phyloP scores from a whole-genome alignment of 2,888 invertebrate genomes.

The Dioctria rufipes region DNA sequence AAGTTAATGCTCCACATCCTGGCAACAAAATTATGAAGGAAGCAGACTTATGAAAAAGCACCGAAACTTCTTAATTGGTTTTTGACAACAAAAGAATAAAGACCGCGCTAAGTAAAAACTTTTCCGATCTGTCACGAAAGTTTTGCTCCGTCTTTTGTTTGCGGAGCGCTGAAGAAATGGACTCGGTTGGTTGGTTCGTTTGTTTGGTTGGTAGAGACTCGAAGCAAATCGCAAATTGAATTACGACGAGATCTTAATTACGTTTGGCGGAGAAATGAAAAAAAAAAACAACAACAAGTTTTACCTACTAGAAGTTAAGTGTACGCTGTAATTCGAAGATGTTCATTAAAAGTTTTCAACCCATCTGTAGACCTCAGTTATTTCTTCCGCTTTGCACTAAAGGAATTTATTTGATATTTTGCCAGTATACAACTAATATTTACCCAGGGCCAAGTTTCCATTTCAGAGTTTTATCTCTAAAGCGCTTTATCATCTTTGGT shows the following conservation, averaged over 20 bases:
- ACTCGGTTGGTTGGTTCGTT: constrained; percentile 30
- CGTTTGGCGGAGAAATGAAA: constrained; percentile 25
- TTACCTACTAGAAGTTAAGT: constrained; percentile 20
- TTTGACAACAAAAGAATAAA: constrained; percentile 24
- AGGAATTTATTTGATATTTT: too few species aligned
- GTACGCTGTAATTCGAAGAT: constrained; percentile 19
- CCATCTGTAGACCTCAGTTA: too few species aligned
- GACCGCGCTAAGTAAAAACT: constrained; percentile 19
- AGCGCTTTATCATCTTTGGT: too few species aligned
- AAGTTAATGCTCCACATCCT: constrained; percentile 6
- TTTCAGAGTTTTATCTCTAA: too few species aligned
- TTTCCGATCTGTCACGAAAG: constrained; percentile 26
- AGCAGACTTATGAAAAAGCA: constrained; percentile 38
- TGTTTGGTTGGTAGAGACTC: constrained; percentile 9
- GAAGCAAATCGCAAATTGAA: constrained; percentile 36
- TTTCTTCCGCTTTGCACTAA: too few species aligned
- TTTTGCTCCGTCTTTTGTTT: constrained; percentile 6
- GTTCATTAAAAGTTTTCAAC: constrained; percentile 48
- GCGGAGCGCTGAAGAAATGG: constrained; percentile 4
- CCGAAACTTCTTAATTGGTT: constrained; percentile 38
- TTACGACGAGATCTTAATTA: constrained; percentile 39
- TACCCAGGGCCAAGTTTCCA: too few species aligned
- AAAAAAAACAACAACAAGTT: neutral
- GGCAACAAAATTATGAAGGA: constrained; percentile 4
- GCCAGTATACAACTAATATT: too few species aligned